Percentiles rank a stretch among this genome's conserved stretches.
These are phyloP conservation scores for Mastacembelus armatus DNA, from an alignment of 2,797 vertebrate genomes.

Conservation along the genomic window DNA sequence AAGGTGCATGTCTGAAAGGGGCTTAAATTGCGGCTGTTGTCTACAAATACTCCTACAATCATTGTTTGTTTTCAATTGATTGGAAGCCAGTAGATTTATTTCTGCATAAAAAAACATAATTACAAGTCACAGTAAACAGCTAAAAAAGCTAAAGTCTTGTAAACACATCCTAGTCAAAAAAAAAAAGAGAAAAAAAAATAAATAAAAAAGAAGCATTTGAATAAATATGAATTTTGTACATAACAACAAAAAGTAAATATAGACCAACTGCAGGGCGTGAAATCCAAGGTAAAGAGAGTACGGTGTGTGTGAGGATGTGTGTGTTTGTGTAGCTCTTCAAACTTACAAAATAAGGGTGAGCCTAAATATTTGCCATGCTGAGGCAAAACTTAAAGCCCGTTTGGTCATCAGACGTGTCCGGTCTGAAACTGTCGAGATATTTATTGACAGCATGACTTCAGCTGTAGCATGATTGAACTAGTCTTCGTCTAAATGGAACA, in stretches of 20 bases:
- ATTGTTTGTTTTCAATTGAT: neutral
- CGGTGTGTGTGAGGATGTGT: constrained; percentile 5
- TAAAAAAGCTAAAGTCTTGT: constrained; percentile 6
- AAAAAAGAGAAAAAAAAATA: neutral
- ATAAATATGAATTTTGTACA: constrained; percentile 18
- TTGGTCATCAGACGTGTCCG: constrained; percentile 22
- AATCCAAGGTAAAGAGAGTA: constrained; percentile 50
- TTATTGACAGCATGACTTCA: constrained; percentile 24
- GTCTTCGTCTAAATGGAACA: constrained; percentile 14
- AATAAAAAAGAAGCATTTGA: neutral
- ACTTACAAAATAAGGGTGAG: constrained; percentile 45
- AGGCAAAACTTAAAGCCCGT: constrained; percentile 43
- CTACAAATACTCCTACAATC: constrained; percentile 8
- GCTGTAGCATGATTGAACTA: neutral
- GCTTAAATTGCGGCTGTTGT: neutral
- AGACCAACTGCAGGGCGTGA: constrained; percentile 25
- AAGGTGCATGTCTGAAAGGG: neutral
- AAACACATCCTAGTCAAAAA: neutral
- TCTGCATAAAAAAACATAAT: constrained; percentile 9
- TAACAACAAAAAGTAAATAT: constrained; percentile 29
- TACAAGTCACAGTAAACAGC: neutral
- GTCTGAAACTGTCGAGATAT: constrained; percentile 35
- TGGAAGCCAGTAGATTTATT: constrained; percentile 1
- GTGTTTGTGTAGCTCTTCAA: constrained; percentile 55
- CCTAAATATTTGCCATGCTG: constrained; percentile 7